A percentile compares a stretch with the other conserved stretches of the same genome.
phyloP scores from a whole-genome alignment of 2,888 invertebrate genomes.

The Acleris laterana region DNA sequence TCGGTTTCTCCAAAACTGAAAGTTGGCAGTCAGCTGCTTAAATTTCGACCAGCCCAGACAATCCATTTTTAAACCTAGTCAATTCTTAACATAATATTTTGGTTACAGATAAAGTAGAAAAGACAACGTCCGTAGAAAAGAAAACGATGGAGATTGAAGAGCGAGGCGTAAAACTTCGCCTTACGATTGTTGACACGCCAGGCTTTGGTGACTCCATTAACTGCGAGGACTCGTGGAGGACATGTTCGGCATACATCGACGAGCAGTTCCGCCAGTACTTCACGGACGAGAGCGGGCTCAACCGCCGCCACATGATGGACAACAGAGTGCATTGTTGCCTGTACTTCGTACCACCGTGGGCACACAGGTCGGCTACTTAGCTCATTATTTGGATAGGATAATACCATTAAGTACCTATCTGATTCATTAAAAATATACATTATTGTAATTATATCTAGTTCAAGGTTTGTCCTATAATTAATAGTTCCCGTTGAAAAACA shows the following conservation, averaged over 20 bases:
- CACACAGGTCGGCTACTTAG: constrained; percentile 89
- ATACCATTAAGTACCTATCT: too few relatives aligned
- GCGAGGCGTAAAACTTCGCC: constrained; percentile 93
- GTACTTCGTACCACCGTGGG: constrained; percentile 97
- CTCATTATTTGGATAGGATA: constrained; percentile 2
- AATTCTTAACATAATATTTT: not conserved
- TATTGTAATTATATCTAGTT: too few relatives aligned
- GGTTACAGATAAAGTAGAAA: constrained; percentile 86
- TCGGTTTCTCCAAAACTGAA: too few relatives aligned
- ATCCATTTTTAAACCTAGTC: too few relatives aligned
- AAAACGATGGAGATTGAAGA: constrained; percentile 98
- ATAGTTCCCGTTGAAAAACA: too few relatives aligned
- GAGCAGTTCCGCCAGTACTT: constrained; percentile 94
- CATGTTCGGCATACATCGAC: constrained; percentile 95
- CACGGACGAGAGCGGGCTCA: constrained; percentile 97
- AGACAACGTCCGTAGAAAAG: constrained; percentile 89
- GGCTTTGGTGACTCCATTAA: constrained; percentile 97
- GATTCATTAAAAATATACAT: too few relatives aligned
- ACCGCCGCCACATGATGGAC: constrained; percentile 97
- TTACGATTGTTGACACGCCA: constrained; percentile 98
- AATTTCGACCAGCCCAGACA: too few relatives aligned
- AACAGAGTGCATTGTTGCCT: constrained; percentile 98
- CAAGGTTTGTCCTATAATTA: too few relatives aligned
- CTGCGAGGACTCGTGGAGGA: constrained; percentile 96
- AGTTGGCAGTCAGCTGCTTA: too few relatives aligned